Percentiles rank a stretch among this genome's conserved stretches.
These are phyloP conservation scores for Fragum fragum DNA, from an alignment of 2,888 invertebrate species.

Conservation along the genomic window DNA sequence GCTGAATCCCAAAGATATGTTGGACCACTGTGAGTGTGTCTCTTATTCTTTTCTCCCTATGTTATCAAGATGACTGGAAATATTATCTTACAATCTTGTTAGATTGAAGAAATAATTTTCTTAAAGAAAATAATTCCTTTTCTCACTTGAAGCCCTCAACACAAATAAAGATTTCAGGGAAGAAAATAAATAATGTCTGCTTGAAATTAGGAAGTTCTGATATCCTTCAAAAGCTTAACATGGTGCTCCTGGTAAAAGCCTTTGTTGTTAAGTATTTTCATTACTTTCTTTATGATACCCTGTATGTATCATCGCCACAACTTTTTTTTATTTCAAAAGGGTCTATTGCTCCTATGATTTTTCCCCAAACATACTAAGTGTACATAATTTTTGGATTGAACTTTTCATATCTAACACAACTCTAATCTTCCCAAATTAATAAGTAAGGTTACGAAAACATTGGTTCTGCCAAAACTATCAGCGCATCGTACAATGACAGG, in stretches of 20 bases:
- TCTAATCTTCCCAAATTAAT: slow-evolving; percentile 11
- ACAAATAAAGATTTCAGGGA: slow-evolving; percentile 8
- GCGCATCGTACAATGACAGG: slow-evolving; percentile 22
- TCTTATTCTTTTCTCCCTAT: no score
- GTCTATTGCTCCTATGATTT: no score
- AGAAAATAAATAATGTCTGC: slow-evolving; percentile 20
- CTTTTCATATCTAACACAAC: no score
- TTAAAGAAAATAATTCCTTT: slow-evolving; percentile 3
- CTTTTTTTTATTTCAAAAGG: no score
- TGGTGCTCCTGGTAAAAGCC: neutral
- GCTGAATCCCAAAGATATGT: no score
- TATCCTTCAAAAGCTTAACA: slow-evolving; percentile 9
- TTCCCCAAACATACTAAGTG: no score
- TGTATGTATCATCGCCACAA: no score
- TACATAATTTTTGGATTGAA: no score
- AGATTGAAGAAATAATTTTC: neutral
- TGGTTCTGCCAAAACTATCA: slow-evolving; percentile 27
- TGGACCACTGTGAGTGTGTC: no score
- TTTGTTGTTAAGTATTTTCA: no score
- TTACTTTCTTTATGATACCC: no score
- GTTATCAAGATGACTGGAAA: no score
- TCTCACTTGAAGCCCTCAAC: neutral
- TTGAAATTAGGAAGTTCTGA: slow-evolving; percentile 11
- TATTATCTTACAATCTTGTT: neutral
- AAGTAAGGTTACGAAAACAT: slow-evolving; percentile 33